A percentile compares a stretch with the other conserved stretches of the same genome.
Evolutionary conservation across 2,113 vertebrate species (phyloP).

Genomic region (Mustela nigripes): DNA sequence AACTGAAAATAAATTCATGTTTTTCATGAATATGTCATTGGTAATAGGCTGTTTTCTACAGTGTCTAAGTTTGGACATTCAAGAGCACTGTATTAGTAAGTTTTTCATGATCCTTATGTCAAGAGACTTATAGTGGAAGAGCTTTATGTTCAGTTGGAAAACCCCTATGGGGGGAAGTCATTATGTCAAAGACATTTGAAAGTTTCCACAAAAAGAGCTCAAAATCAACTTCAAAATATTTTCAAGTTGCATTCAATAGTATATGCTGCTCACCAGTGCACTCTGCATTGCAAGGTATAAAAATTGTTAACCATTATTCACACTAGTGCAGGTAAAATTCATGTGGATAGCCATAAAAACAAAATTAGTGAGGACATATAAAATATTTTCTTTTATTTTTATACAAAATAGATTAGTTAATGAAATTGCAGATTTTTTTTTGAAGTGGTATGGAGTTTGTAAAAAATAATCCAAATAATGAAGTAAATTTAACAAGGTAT

Average conservation of each 20-base stretch:
- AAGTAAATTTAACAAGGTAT: not conserved
- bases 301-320: not conserved
- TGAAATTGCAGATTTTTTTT: not conserved
- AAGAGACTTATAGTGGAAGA: not conserved
- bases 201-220: not conserved
- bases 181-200: not conserved
- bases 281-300: not conserved
- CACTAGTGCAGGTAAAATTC: not conserved
- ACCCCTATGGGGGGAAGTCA: not conserved
- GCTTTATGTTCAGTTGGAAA: not conserved
- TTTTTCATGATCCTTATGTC: not conserved
- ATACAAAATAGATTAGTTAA: not conserved
- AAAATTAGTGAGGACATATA: not conserved
- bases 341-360: not conserved
- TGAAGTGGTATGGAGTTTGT: not conserved
- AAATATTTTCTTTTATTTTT: not conserved
- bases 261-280: not conserved
- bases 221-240: slow-evolving; percentile 15
- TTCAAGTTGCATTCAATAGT: not conserved
- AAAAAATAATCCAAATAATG: not conserved
- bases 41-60: not conserved
- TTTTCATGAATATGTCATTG: slow-evolving; percentile 28
- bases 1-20: slow-evolving; percentile 42
- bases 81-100: not conserved
- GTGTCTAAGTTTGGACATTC: not conserved